phyloP scores from a whole-genome alignment of 2,888 invertebrate genomes.

The Allophyes oxyacanthae region DNA sequence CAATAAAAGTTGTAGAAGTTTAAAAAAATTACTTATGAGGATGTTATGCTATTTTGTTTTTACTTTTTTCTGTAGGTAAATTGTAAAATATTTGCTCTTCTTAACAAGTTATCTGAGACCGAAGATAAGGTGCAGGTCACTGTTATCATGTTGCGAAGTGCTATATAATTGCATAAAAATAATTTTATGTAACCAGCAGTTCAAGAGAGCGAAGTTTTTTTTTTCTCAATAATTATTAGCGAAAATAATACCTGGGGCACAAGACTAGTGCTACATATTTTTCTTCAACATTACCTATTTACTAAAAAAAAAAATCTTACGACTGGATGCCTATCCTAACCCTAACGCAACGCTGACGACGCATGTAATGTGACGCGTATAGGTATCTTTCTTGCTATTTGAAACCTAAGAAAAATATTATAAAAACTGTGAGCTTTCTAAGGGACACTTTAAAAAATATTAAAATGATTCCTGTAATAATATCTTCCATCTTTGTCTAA shows the following conservation, averaged over 20 bases:
- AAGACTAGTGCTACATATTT: too few relatives aligned
- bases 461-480: slow-evolving; percentile 46
- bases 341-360: too few relatives aligned
- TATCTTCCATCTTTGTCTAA: slow-evolving; percentile 32
- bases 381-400: too few relatives aligned
- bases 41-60: slow-evolving; percentile 3
- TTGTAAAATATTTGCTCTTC: slow-evolving; percentile 20
- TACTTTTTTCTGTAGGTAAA: slow-evolving; percentile 15
- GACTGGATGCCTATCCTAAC: too few relatives aligned
- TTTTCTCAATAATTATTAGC: too few relatives aligned
- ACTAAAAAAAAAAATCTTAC: too few relatives aligned
- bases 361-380: too few relatives aligned
- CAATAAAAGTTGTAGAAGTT: too few relatives aligned
- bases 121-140: slow-evolving; percentile 42
- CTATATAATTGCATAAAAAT: neutral
- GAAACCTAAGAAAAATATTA: slow-evolving; percentile 3
- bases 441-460: slow-evolving; percentile 11
- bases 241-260: too few relatives aligned
- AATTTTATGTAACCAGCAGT: too few relatives aligned
- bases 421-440: slow-evolving; percentile 54
- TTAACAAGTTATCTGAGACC: slow-evolving; percentile 28
- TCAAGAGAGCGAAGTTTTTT: too few relatives aligned
- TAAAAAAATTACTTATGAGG: neutral
- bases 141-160: slow-evolving; percentile 13
- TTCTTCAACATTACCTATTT: too few relatives aligned